A percentile compares a stretch with the other conserved stretches of the same genome.
Conservation (phyloP, 2,888 invertebrate genomes). For the Latrodectus hesperus region DNA sequence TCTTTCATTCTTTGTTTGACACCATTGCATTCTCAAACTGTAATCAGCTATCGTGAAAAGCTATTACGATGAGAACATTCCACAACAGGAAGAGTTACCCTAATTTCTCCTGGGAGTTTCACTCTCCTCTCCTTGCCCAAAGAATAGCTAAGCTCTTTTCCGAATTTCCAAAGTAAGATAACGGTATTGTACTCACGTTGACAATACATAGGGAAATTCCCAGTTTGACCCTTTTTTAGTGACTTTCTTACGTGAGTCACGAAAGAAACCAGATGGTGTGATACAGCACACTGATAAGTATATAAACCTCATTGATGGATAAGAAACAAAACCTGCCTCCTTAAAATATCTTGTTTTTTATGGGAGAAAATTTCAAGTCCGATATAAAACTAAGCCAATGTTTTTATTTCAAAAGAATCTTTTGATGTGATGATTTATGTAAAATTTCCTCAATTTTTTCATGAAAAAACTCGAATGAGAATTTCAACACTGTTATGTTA, state of each 20-base stretch:
- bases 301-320: no score
- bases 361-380: no score
- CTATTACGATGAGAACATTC: conserved; percentile 35
- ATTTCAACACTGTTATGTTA: no score
- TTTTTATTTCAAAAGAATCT: no score
- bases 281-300: no score
- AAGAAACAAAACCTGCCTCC: no score
- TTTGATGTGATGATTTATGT: no score
- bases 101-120: conserved; percentile 41
- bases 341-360: no score
- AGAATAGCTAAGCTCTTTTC: background rate
- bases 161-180: background rate
- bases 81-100: conserved; percentile 35
- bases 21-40: conserved; percentile 21
- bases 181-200: conserved; percentile 33
- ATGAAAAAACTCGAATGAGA: no score
- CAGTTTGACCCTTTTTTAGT: background rate
- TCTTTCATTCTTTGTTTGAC: conserved; percentile 21
- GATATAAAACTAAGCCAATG: no score
- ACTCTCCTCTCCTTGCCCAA: conserved; percentile 9
- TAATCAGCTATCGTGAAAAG: conserved; percentile 40
- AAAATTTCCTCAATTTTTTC: no score
- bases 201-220: conserved; percentile 33
- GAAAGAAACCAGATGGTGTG: no score
- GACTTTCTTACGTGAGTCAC: background rate